phyloP scores from a whole-genome alignment of 2,888 invertebrate species.

The Linnaemya tessellans region DNA sequence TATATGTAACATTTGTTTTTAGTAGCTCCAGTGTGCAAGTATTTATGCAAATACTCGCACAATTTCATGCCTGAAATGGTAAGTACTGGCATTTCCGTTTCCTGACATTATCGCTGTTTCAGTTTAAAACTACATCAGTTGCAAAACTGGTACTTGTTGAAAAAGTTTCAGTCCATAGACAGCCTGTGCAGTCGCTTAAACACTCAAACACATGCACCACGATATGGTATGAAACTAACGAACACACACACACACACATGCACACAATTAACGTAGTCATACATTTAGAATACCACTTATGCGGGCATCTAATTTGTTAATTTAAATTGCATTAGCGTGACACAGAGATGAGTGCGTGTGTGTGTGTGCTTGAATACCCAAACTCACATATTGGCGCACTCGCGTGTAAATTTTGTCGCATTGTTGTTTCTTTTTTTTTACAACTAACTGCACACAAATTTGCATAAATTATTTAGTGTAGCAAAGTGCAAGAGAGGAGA shows the following conservation, averaged over 20 bases:
- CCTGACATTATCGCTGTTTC: background rate
- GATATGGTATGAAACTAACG: background rate
- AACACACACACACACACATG: background rate
- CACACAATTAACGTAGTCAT: background rate
- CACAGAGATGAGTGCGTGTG: slow-evolving; percentile 9
- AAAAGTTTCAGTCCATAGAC: background rate
- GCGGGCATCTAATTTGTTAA: slow-evolving; percentile 60
- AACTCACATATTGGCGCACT: background rate
- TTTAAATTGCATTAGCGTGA: slow-evolving; percentile 59
- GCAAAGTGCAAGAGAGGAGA: background rate
- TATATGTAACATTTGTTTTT: too few relatives aligned
- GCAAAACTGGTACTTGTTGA: background rate
- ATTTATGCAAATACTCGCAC: background rate
- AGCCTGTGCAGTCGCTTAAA: background rate
- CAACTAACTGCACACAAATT: slow-evolving; percentile 38
- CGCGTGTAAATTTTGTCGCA: slow-evolving; percentile 38
- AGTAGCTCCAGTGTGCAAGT: background rate
- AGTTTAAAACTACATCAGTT: background rate
- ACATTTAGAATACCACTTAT: slow-evolving; percentile 38
- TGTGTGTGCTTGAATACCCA: background rate
- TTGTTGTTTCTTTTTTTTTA: slow-evolving; percentile 31
- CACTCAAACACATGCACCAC: background rate
- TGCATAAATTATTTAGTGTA: slow-evolving; percentile 27
- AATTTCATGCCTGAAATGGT: background rate
- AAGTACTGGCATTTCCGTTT: slow-evolving; percentile 25